Base-by-base conservation (phyloP, 2,797 vertebrate species). In the Alectoris magna region DNA sequence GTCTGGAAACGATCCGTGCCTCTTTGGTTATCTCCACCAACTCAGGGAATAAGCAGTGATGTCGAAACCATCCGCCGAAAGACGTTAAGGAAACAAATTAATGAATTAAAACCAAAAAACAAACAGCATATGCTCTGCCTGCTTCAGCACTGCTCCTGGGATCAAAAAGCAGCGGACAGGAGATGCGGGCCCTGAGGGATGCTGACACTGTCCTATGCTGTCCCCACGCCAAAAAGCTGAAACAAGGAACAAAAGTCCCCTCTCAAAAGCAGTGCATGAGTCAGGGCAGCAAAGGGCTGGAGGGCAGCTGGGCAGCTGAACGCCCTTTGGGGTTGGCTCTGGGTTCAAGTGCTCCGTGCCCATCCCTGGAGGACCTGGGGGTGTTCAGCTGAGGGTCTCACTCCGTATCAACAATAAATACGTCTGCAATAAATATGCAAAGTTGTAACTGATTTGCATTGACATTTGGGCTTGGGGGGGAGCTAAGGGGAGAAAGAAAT, bases 371-470 rank as follows among this genome's bases (percentile, higher is more conserved):
- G 55, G 0, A 58, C 62, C 4, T 4, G 43, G 56, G 78, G 87
- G 77, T 88, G 77, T 93, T 96, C 86, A 82, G 53, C 87, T 74
- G 78, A 88, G 95, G 91, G 96, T 97, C 95, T 96, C 94, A 91
- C 91, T 91, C 94, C 90, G 43, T 78, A 96, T 96, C 97, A 97
- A 94, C 96, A 97, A 97, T 97, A 97, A 97, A 97, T 96, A 97
- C 93, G 96, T 93, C 92, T 96, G 96, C 96, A 96, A 96, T 97
- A 97, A 97, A 97, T 97, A 97, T 97, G 97, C 97, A 97, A 97
- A 97, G 90, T 94, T 91, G 96, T 82, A 95, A 93, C 95, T 94
- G 97, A 97, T 98, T 98, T 97, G 96, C 97, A 96, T 96, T 97
- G 97, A 96, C 95, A 97, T 97, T 97, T 97, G 96, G 94, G 73